These are phyloP conservation scores for Nesospiza acunhae DNA, from an alignment of 2,113 vertebrate genomes.

Conservation along the genomic window DNA sequence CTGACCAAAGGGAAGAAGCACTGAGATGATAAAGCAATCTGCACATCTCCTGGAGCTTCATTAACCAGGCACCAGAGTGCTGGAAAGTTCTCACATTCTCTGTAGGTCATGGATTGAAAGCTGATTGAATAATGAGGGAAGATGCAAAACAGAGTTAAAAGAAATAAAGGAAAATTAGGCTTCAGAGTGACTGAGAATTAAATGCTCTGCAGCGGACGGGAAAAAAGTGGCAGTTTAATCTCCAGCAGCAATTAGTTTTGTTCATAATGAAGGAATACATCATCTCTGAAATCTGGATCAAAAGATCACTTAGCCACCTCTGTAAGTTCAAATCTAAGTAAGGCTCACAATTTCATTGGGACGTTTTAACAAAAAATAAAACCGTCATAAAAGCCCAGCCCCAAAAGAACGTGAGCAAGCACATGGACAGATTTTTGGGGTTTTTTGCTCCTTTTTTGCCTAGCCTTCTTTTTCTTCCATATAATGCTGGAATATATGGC, in stretches of 20 bases:
- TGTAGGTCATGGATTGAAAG: neutral
- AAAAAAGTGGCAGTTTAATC: neutral
- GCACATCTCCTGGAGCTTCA: neutral
- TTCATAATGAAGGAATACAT: neutral
- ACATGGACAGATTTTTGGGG: fast-evolving
- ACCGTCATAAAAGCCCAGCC: neutral
- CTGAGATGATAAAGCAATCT: neutral
- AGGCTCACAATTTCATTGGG: neutral
- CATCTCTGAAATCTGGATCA: neutral
- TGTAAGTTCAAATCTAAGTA: neutral
- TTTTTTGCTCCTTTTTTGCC: neutral
- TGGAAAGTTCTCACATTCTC: neutral
- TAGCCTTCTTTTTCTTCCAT: neutral
- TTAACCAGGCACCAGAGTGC: neutral
- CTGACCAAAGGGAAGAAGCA: neutral
- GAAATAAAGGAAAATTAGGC: neutral
- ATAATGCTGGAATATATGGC: neutral
- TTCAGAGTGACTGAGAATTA: neutral
- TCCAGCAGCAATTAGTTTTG: conserved; percentile 10
- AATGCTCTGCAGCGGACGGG: neutral
- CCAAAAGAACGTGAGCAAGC: neutral
- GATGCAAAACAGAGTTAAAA: neutral
- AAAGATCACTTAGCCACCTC: neutral
- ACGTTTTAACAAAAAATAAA: neutral
- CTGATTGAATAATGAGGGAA: neutral